Base-by-base conservation (phyloP, 2,113 vertebrate species). In the Vulpes lagopus region DNA sequence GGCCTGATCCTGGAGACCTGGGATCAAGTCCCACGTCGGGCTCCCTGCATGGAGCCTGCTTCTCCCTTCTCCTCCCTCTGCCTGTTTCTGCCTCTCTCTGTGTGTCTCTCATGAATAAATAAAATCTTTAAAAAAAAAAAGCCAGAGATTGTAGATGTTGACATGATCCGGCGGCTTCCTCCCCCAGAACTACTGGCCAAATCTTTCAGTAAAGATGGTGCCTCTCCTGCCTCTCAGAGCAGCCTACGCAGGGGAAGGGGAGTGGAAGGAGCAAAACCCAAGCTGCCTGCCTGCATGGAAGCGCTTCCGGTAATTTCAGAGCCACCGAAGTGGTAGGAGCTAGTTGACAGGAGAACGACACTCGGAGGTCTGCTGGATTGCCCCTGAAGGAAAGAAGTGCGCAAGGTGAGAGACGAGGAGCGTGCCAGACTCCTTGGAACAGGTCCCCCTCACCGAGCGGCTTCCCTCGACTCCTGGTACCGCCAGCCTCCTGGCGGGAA, bases 271-370 rank as follows among this genome's bases (percentile, higher is more conserved):
- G 32, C 30, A 85, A 57, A 84, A 51, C 65, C 38, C 16, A 17
- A 62, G 38, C 43, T 74, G 59, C 22, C 85, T 87, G 73, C 80
- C 55, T 23, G n/a, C 35, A 22, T 23, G 10, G 71, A 69, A 35
- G 76, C 43, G 71, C 74, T 88, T 65, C 17, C 53, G 51, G 19
- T 43, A 27, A 96, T 57, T 87, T 91, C 65, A 79, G 79, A 95
- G 79, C 15, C 84, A 88, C 27, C 67, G 43, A 64, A 78, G 74
- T 69, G 53, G 62, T 35, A 2, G 35, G 69, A 94, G 74, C 80
- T 11, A 88, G 25, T 0, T 69, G 57, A 97, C 32, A 86, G 35
- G 74, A 49, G 15, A 62, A 89, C 81, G 81, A 79, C 59, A 74
- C 53, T 8, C 82, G 89, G 64, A 49, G 17, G 49, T 65, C 62